phyloP scores from a whole-genome alignment of 2,888 invertebrate species.

The Fragum sueziense region DNA sequence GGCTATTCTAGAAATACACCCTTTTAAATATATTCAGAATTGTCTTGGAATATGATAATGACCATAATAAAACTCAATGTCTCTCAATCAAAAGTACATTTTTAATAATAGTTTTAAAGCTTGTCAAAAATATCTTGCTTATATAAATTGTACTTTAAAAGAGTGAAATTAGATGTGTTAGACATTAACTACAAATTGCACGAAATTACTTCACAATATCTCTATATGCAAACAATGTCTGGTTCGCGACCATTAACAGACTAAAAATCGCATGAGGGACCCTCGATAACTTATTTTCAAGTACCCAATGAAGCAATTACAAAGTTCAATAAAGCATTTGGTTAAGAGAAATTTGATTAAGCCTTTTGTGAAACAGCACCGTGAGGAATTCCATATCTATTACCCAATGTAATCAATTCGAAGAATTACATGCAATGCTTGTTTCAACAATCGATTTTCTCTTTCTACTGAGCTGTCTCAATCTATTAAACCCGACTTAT shows the following conservation, averaged over 20 bases:
- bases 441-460: slow-evolving; percentile 14
- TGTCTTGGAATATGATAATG: too few relatives aligned
- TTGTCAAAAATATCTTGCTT: too few relatives aligned
- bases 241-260: slow-evolving; percentile 4
- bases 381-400: slow-evolving; percentile 16
- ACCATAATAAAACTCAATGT: too few relatives aligned
- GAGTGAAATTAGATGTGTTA: too few relatives aligned
- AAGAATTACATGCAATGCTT: slow-evolving; percentile 16
- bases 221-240: neutral
- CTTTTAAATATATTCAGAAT: too few relatives aligned
- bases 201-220: neutral
- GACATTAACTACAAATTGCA: too few relatives aligned
- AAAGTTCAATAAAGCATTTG: slow-evolving; percentile 18
- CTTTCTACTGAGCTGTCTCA: neutral
- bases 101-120: too few relatives aligned
- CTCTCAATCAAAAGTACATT: too few relatives aligned
- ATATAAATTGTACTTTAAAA: too few relatives aligned
- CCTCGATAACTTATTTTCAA: slow-evolving; percentile 10
- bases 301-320: slow-evolving; percentile 11
- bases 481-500: neutral
- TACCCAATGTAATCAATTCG: slow-evolving; percentile 6
- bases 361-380: slow-evolving; percentile 6
- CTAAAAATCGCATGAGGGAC: slow-evolving; percentile 7
- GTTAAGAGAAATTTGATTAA: slow-evolving; percentile 24
- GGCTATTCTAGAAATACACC: too few relatives aligned